Percentiles rank a stretch among this genome's conserved stretches.
Conservation (phyloP, 2,888 invertebrate species). For the Patella ulyssiponensis region DNA sequence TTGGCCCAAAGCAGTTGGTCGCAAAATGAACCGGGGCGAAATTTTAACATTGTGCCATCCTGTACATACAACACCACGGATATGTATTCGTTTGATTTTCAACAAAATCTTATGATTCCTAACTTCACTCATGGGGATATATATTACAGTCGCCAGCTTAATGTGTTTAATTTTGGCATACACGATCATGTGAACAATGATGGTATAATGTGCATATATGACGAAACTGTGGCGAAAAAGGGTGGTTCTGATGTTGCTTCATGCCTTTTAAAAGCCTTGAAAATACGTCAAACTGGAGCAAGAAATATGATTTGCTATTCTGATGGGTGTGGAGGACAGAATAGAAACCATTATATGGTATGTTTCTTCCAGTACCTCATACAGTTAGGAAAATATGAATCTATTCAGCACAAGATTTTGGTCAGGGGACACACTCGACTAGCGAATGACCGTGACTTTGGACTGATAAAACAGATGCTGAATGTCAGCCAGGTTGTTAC, state of each 20-base stretch:
- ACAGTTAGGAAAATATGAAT: not conserved
- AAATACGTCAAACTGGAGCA: constrained; percentile 4
- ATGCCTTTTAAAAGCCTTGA: not conserved
- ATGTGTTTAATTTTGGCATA: constrained; percentile 4
- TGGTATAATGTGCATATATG: constrained; percentile 3
- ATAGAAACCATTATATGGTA: not conserved
- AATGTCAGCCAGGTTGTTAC: not conserved
- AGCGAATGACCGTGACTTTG: constrained; percentile 5
- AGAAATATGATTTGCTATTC: not conserved
- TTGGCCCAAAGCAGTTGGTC: not conserved
- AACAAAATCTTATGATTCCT: constrained; percentile 6
- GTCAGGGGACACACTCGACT: not conserved
- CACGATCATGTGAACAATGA: not conserved
- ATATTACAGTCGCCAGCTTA: not conserved
- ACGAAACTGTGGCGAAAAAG: not conserved
- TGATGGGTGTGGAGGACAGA: constrained; percentile 3
- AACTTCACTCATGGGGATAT: not conserved
- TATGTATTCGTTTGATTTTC: not conserved
- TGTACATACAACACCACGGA: not conserved
- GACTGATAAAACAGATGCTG: not conserved
- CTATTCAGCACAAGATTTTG: not conserved
- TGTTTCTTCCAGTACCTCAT: not conserved
- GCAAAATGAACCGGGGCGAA: not conserved
- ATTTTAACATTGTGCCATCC: not conserved
- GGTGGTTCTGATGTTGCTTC: constrained; percentile 6